These are phyloP conservation scores for Leptinotarsa peninsularis DNA, from an alignment of 2,888 invertebrate species.

Conservation along the genomic window DNA sequence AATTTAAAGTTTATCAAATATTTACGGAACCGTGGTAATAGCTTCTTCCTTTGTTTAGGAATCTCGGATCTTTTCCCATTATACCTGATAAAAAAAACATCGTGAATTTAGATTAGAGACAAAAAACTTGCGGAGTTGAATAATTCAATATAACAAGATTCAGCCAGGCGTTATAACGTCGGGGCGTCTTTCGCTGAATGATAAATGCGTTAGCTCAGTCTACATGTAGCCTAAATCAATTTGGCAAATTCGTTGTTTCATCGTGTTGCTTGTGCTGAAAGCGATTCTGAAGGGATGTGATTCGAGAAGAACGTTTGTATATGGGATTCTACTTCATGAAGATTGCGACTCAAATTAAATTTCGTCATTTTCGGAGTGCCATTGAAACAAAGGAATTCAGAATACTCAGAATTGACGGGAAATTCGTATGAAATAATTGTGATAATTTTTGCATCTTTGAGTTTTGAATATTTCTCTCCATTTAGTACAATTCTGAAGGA, in stretches of 20 bases:
- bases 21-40: not conserved
- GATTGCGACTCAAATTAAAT: not conserved
- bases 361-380: not conserved
- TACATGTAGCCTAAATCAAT: slow-evolving; percentile 15
- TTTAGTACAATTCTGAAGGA: no score
- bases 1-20: not conserved
- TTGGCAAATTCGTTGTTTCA: slow-evolving; percentile 15
- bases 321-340: not conserved
- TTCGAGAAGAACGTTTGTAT: slow-evolving; percentile 9
- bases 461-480: no score
- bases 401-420: no score
- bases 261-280: slow-evolving; percentile 16
- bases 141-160: slow-evolving; percentile 20
- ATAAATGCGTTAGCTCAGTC: slow-evolving; percentile 15
- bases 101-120: slow-evolving; percentile 11
- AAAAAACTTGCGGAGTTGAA: slow-evolving; percentile 17
- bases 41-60: not conserved
- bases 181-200: slow-evolving; percentile 15
- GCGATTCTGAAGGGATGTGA: slow-evolving; percentile 1
- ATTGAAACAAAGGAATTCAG: no score
- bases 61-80: not conserved
- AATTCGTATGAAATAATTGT: no score
- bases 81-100: not conserved
- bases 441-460: no score
- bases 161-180: slow-evolving; percentile 12